Evolutionary conservation across 2,888 invertebrate genomes (phyloP), one percentile per base, ranked within the genome.

Genomic region (Spilarctia lutea): DNA sequence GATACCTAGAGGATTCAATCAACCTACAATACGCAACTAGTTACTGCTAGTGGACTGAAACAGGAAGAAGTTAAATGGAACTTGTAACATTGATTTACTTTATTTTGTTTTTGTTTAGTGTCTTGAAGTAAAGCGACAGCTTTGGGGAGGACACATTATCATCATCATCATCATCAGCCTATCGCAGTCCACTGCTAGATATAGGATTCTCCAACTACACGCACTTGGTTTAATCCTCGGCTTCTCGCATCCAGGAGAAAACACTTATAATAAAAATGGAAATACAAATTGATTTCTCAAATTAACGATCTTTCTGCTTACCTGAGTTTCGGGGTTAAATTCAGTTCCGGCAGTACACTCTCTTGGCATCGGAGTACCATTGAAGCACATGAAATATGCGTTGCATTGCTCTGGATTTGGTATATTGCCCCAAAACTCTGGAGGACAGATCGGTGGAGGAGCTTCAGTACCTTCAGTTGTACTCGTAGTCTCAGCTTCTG

Each of bases 371-470:
- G 33, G 68, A 11, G 48, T 63, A 6, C 60, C 71, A 20, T 63
- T 65, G 8, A 68, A 11, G 42, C 75, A 75, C 65, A 65, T 68
- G 56, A 45, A 75, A 78, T 63, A 75, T 10, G 42, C 65, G 48
- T 56, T 30, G 42, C 75, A 75, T 13, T 24, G 27, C 2, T 63
- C 39, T 18, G 75, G 82, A 56, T 84, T 77, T 2, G 84, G 75
- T 2, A 82, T 63, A 69, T 80, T 80, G 11, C 78, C 83, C 13
- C 81, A 71, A 0, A 68, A 66, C 2, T 81, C 80, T 11, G 60
- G 30, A 13, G 73, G 76, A 78, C 81, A 85, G 4, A 79, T 67
- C 8, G 56, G 33, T 18, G 56, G 56, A 10, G 60, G 52, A 39
- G 30, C 33, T 39, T 73, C 74, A n/a, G 77, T 68, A 30, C 75